These are phyloP conservation scores for Opisthograptis luteolata DNA, from an alignment of 2,888 invertebrate genomes.

Conservation along the genomic window DNA sequence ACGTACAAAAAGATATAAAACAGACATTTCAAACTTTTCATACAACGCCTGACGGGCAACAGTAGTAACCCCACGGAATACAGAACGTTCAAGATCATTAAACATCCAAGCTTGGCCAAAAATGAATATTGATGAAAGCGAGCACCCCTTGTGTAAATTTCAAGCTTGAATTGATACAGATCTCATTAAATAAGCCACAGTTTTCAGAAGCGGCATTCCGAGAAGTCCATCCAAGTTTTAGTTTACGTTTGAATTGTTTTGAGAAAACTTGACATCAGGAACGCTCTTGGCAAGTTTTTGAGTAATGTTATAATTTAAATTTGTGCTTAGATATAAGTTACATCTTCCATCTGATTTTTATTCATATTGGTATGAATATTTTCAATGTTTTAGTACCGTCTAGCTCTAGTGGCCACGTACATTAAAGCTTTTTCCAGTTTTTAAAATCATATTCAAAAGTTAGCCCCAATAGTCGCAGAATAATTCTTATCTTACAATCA, in stretches of 20 bases:
- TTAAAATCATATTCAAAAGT: too few relatives aligned
- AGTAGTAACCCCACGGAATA: conserved; percentile 6
- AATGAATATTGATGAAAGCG: conserved; percentile 34
- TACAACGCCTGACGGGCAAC: background rate
- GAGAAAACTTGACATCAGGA: background rate
- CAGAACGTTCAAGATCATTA: conserved; percentile 32
- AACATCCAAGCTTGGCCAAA: conserved; percentile 30
- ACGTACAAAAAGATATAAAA: conserved; percentile 13
- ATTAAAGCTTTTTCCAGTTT: too few relatives aligned
- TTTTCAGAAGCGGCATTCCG: conserved; percentile 19
- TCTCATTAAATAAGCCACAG: conserved; percentile 16
- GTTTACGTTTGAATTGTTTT: conserved; percentile 4
- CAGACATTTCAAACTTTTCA: conserved; percentile 20
- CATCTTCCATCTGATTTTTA: too few relatives aligned
- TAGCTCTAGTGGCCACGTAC: too few relatives aligned
- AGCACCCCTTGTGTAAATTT: conserved; percentile 27
- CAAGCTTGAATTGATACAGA: conserved; percentile 25
- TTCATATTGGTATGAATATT: too few relatives aligned
- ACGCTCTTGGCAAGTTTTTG: conserved; percentile 2
- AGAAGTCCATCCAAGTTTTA: conserved; percentile 12
- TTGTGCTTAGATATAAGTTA: too few relatives aligned
- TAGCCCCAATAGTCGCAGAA: too few relatives aligned
- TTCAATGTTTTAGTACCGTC: too few relatives aligned
- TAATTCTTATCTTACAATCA: too few relatives aligned
- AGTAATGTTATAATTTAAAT: background rate